A percentile compares a stretch with the other conserved stretches of the same genome.
phyloP scores from a whole-genome alignment of 2,113 vertebrate species.

The Nicator chloris region DNA sequence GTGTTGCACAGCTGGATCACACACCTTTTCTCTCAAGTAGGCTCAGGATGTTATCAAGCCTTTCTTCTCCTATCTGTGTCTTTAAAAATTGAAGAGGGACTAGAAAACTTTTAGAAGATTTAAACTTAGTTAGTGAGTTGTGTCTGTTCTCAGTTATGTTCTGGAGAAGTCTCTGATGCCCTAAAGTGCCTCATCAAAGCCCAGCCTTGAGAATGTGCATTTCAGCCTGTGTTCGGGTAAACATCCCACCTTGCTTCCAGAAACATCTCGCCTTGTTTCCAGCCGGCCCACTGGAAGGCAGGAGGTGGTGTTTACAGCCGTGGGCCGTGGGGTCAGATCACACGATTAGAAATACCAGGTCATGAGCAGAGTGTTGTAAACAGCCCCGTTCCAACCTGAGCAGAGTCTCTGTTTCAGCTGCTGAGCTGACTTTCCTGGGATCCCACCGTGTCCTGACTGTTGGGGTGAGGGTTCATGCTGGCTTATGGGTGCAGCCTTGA shows the following conservation, averaged over 20 bases:
- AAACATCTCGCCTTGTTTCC: background rate
- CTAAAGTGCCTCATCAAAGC: background rate
- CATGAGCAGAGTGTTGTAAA: background rate
- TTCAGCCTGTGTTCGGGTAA: background rate
- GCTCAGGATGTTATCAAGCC: background rate
- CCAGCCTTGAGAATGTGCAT: background rate
- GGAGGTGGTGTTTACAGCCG: background rate
- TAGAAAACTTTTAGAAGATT: background rate
- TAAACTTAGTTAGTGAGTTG: background rate
- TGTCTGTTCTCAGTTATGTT: background rate
- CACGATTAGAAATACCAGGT: background rate
- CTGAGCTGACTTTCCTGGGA: background rate
- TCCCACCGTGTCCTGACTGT: background rate
- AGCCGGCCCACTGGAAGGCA: accelerated
- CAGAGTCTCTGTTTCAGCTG: background rate
- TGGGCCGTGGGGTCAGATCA: background rate
- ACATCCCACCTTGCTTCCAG: background rate
- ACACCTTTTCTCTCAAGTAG: background rate
- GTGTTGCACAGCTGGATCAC: background rate
- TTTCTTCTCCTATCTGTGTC: background rate
- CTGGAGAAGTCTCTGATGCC: background rate
- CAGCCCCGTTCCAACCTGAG: background rate
- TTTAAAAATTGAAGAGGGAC: background rate
- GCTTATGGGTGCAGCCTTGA: accelerated
- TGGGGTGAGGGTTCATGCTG: background rate